Evolutionary conservation across 2,888 invertebrate genomes (phyloP), one percentile per base, ranked within the genome.

Genomic region (Dicroscelio sp.): DNA sequence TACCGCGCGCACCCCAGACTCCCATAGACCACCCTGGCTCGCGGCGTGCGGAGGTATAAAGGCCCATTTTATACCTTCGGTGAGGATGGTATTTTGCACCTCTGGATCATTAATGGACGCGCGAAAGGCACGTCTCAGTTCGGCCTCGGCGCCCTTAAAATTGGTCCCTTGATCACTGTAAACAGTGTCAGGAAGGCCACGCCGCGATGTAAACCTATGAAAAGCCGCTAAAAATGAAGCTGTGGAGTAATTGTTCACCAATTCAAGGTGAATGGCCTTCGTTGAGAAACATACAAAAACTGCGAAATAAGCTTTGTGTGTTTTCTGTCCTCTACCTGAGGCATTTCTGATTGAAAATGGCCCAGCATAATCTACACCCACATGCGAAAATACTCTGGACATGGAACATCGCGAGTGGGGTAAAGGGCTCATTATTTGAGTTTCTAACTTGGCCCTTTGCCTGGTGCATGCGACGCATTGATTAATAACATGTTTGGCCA

Each of bases 281-380:
- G 75, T 75, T 2, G 75, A 17, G 17, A 55, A 55, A 23, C 75
- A 75, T 4, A 75, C 75, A 27, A 75, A 75, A 4, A 75, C 55
- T 2, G 30, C 75, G 6, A 75, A 20, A 30, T 75, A 75, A 4
- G 75, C 14, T 43, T 73, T 73, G 48, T 48, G 48, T 2, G 48
- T 17, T 6, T 48, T 48, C 17, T 48, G 48, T 48, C 67, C 67
- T 8, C 69, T 10, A 6, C 69, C 69, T 8, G 8, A 10, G 10
- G 33, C 35, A 33, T 17, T 33, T 67, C 17, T 17, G 1, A 52
- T 52, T 2, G 6, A 20, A 35, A 67, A 67, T 23, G 65, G 33
- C n/a, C 65, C 65, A 33, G 65, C 65, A 10, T 67, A 67, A 35
- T 33, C 65, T 1, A 67, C 33, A 12, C 33, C 65, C 3, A 25